These are phyloP conservation scores for Drosophila nikananu DNA, from an alignment of 1,140 invertebrate genomes.

Conservation along the genomic window DNA sequence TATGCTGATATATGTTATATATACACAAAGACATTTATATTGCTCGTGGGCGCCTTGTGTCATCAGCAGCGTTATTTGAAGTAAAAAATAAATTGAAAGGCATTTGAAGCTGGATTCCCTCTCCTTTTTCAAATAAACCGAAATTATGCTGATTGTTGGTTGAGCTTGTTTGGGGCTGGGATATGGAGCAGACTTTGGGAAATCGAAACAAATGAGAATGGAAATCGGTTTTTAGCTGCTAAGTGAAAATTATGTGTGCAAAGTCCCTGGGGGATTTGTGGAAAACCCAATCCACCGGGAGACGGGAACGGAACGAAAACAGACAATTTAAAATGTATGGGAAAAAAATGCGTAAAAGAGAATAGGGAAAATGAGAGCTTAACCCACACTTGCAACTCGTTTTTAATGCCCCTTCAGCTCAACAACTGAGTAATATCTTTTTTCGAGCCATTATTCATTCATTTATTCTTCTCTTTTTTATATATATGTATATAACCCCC, in stretches of 20 bases:
- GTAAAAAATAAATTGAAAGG: constrained; percentile 73
- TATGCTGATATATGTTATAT: constrained; percentile 12
- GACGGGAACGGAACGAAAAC: constrained; percentile 4
- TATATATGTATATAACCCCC: neutral
- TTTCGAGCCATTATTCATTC: constrained; percentile 36
- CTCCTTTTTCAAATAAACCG: constrained; percentile 43
- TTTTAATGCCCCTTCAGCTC: constrained; percentile 24
- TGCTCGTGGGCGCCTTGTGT: constrained; percentile 63
- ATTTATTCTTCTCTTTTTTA: constrained; percentile 44
- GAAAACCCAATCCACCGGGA: constrained; percentile 9
- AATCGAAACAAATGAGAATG: constrained; percentile 59
- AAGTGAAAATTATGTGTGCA: constrained; percentile 50
- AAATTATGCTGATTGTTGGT: constrained; percentile 79
- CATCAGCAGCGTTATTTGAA: constrained; percentile 67
- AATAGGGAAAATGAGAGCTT: constrained; percentile 46
- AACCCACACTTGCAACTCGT: constrained; percentile 42
- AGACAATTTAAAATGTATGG: constrained; percentile 41
- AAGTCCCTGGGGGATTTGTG: constrained; percentile 36
- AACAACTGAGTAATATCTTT: constrained; percentile 28
- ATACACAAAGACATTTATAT: constrained; percentile 32
- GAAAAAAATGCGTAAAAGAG: constrained; percentile 16
- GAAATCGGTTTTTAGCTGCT: constrained; percentile 50
- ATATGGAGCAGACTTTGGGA: constrained; percentile 28
- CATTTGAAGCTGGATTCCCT: constrained; percentile 47
- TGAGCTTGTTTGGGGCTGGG: constrained; percentile 13